Base-by-base conservation (phyloP, 2,113 vertebrate species). In the Cyprinodon variegatus region DNA sequence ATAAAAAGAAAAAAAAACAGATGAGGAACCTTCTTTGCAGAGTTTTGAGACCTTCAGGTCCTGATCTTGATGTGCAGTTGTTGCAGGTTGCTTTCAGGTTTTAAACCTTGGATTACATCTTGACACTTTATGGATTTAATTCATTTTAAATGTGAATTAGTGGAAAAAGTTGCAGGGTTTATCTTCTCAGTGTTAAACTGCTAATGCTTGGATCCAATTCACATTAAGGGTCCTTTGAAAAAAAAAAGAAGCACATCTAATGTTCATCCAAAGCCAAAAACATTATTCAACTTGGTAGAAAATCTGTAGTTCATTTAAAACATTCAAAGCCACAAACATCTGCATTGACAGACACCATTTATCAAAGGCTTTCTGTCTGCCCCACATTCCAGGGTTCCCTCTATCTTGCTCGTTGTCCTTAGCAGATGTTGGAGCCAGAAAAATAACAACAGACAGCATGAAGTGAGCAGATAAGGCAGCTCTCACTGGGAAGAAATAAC, bases 401-500 rank as follows among this genome's bases (percentile, higher is more conserved):
- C 77, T 84, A 82, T 91, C 88, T 88, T 43, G 29, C 71, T 79
- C 65, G 37, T 87, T 78, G 81, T 83, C 81, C 71, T 89, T 53
- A 46, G 72, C 81, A 85, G 76, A 89, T 40, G 77, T 79, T 66
- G 48, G 1, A 11, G 85, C 89, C 88, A 91, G 29, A 87, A 80
- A 77, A 57, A n/a, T 5, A 57, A 71, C 80, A 89, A 89, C 87
- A 89, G 73, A 64, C 77, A 74, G 60, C 67, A 22, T 38, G 78
- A 68, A 65, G 82, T 61, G 46, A 60, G 68, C 61, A 85, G 91
- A 90, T 90, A 92, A 85, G 83, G 74, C 61, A 11, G 76, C 76
- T 88, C 88, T 87, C 87, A 86, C 78, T 80, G 72, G 20, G 75
- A 29, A 60, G 78, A 85, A 89, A 90, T 85, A 90, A 85, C 15